These are phyloP conservation scores for Poecile atricapillus DNA, from an alignment of 2,113 vertebrate genomes.

Conservation along the genomic window DNA sequence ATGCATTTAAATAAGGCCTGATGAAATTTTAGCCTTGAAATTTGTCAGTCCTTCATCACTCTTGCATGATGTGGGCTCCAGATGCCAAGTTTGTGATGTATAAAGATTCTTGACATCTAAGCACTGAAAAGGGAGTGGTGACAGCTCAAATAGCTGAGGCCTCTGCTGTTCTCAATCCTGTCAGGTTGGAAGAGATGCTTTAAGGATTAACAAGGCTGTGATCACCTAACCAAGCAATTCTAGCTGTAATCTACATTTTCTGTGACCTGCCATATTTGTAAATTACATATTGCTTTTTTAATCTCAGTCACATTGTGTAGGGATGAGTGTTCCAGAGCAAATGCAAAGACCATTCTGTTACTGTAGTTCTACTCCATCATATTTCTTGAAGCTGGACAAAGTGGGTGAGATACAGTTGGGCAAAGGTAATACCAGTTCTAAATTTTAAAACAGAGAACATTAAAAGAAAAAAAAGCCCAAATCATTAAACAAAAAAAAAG, in stretches of 20 bases:
- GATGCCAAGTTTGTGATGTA: neutral
- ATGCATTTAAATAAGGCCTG: neutral
- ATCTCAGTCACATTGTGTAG: neutral
- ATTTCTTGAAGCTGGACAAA: neutral
- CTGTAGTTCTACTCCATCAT: neutral
- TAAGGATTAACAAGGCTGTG: neutral
- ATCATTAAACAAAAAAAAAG: neutral
- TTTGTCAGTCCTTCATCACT: neutral
- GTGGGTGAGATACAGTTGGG: neutral
- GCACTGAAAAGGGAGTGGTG: neutral
- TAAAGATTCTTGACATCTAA: neutral
- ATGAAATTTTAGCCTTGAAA: neutral
- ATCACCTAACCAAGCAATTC: neutral
- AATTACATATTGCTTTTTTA: neutral
- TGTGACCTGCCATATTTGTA: neutral
- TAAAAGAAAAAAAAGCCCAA: neutral
- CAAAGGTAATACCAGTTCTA: neutral
- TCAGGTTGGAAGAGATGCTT: neutral
- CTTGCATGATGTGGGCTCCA: neutral
- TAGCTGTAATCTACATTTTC: neutral
- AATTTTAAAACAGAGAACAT: neutral
- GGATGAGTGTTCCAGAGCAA: neutral
- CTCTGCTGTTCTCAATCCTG: neutral
- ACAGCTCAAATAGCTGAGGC: neutral
- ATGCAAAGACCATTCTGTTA: neutral